Conservation (phyloP, 1,140 invertebrate genomes). For the Trichogramma pretiosum region DNA sequence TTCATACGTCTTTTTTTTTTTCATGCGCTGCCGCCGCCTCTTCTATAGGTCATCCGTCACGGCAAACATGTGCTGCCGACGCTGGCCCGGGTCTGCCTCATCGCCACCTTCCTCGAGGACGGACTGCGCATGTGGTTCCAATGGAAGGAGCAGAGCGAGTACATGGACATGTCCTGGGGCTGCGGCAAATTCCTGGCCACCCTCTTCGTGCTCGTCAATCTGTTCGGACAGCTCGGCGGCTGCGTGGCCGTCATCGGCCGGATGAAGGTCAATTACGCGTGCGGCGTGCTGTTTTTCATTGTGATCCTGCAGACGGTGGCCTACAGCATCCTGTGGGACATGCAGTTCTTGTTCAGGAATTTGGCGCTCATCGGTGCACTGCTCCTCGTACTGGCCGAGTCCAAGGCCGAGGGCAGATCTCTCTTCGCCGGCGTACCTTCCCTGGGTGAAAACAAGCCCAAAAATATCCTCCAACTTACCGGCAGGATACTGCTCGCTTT, state of each 20-base stretch:
- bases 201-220: constrained; percentile 86
- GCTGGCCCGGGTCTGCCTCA: constrained; percentile 90
- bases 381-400: constrained; percentile 89
- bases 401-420: constrained; percentile 80
- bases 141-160: constrained; percentile 96
- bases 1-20: constrained; percentile 1
- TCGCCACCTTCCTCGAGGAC: constrained; percentile 98
- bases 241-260: constrained; percentile 92
- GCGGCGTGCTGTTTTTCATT: constrained; percentile 90
- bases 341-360: constrained; percentile 93
- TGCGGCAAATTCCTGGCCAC: constrained; percentile 90
- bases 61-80: constrained; percentile 92
- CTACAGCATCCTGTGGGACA: constrained; percentile 96
- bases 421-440: constrained; percentile 97
- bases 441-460: constrained; percentile 93
- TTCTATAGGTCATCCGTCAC: constrained; percentile 75
- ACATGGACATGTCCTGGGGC: constrained; percentile 97
- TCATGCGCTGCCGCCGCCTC: background rate
- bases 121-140: constrained; percentile 98
- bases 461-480: constrained; percentile 92
- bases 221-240: constrained; percentile 89
- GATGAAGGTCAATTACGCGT: constrained; percentile 89
- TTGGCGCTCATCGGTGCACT: constrained; percentile 93
- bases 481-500: constrained; percentile 93
- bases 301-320: constrained; percentile 93